phyloP scores from a whole-genome alignment of 1,140 invertebrate genomes.

The Thereuonema tuberculata region DNA sequence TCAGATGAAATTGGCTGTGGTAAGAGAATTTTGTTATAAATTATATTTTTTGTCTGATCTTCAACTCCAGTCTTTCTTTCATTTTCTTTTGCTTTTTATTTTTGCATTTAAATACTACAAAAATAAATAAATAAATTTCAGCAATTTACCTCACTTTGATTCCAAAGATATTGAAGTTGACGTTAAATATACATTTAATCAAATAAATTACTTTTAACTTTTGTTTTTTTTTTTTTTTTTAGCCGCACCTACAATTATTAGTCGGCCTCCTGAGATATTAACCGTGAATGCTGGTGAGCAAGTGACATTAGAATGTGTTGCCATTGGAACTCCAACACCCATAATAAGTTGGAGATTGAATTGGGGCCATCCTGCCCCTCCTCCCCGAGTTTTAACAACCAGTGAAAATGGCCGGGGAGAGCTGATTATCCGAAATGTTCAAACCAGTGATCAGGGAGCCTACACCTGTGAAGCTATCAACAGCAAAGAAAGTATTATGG shows the following conservation, averaged over 20 bases:
- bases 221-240: too few relatives aligned
- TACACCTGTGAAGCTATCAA: constrained; percentile 97
- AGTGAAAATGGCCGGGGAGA: constrained; percentile 65
- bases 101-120: too few relatives aligned
- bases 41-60: too few relatives aligned
- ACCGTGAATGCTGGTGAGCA: constrained; percentile 51
- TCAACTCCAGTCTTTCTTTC: too few relatives aligned
- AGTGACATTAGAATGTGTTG: constrained; percentile 66
- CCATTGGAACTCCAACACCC: constrained; percentile 75
- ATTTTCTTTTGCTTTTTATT: too few relatives aligned
- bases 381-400: constrained; percentile 58
- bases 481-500: constrained; percentile 64
- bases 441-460: constrained; percentile 69
- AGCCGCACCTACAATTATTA: constrained; percentile 46
- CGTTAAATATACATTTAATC: too few relatives aligned
- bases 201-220: too few relatives aligned
- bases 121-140: too few relatives aligned
- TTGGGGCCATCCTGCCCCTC: constrained; percentile 81
- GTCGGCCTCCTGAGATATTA: constrained; percentile 52
- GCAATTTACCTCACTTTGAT: too few relatives aligned
- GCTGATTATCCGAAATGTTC: constrained; percentile 62
- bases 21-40: too few relatives aligned
- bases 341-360: constrained; percentile 91
- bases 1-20: constrained; percentile 86
- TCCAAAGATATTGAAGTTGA: too few relatives aligned